Evolutionary conservation across 2,797 vertebrate genomes (phyloP), one percentile per base, ranked within the genome.

Genomic region (Xenopus petersii): DNA sequence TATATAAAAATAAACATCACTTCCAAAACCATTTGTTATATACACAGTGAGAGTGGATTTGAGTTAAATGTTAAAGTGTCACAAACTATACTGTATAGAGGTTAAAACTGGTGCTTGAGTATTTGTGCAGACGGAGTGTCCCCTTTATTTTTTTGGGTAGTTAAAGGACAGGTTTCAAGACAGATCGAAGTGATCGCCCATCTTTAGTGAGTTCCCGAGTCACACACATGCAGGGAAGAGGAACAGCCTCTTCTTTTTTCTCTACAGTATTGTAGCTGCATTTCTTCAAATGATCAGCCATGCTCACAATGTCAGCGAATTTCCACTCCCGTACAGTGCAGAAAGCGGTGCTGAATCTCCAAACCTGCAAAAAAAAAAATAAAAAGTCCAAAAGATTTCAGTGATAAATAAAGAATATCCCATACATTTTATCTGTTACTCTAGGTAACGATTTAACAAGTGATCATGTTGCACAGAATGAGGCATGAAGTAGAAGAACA

Each of bases 341-440:
- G 65, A 99, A 99, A 5, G 98, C 97, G 12, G 98, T 99, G 87
- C 98, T 99, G 92, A 99, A 99, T 64, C 94, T 87, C 98, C 98
- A 99, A 15, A 98, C 96, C 98, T 99, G 80, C 69, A 86, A 90
- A 15, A 56, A 17, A 15, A 12, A 12, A 12, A 10, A 12, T 9
- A 42, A 42, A 7, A 5, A 42, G 33, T 36, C 6, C 36, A 42
- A 42, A 42, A 42, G 2, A 42, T 42, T 9, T 42, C 5, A 42
- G 36, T 6, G 4, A 42, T 1, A 42, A 9, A 30, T 30, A 30
- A 30, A 30, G n/a, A 30, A 30, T 30, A 30, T 30, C 1, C 26
- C 26, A 30, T 30, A 30, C 26, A 30, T 30, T 2, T 30, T 2
- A 30, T 30, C 26, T 30, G 26, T 30, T 30, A 30, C 26, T 30